Conservation (phyloP, 2,797 vertebrate genomes). For the Pseudochirops corinnae region DNA sequence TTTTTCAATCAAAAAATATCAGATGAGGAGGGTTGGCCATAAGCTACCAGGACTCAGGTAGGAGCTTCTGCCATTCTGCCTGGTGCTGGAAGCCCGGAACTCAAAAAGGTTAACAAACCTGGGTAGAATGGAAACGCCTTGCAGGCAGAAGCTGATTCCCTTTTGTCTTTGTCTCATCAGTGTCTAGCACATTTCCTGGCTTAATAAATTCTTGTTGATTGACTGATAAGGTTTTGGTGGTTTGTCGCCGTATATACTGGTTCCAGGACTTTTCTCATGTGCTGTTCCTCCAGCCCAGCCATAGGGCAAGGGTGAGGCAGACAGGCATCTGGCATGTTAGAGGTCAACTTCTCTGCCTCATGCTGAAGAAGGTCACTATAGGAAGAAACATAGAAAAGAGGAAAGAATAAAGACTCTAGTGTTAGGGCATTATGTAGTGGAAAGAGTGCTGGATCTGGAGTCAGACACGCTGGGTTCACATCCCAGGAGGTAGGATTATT, state of each 20-base stretch:
- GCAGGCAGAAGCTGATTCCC: background rate
- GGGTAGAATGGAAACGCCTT: background rate
- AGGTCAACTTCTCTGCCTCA: background rate
- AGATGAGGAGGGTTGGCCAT: background rate
- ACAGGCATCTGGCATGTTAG: background rate
- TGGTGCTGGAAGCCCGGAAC: background rate
- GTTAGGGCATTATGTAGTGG: rapidly evolving
- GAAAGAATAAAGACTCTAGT: background rate
- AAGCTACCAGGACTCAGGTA: background rate
- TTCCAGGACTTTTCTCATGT: background rate
- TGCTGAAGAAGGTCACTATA: background rate
- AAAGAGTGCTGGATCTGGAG: background rate
- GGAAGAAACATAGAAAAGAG: background rate
- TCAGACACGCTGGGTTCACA: background rate
- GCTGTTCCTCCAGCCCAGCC: background rate
- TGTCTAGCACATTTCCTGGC: background rate
- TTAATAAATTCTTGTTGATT: background rate
- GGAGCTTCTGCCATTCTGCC: background rate
- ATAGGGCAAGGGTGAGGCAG: background rate
- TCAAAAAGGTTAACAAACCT: background rate
- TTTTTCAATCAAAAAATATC: background rate
- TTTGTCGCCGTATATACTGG: background rate
- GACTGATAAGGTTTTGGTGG: background rate
- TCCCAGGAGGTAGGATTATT: background rate
- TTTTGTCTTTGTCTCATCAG: background rate